Conservation (phyloP, 2,888 invertebrate species). For the Heliconius erato region DNA sequence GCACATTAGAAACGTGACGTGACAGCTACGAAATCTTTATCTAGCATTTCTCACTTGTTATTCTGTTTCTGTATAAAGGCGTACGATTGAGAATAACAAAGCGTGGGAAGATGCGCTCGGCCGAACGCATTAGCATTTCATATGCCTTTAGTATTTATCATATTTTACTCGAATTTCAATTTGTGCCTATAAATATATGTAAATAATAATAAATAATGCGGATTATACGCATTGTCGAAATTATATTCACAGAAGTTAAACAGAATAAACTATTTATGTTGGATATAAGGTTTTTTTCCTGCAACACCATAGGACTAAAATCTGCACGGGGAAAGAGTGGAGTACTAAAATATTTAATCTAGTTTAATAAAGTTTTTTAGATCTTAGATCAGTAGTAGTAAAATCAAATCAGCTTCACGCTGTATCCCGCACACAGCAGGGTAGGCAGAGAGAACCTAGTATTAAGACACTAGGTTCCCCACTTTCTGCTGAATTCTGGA, state of each 20-base stretch:
- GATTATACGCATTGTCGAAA: not conserved
- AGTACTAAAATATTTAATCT: not conserved
- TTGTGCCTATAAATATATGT: not conserved
- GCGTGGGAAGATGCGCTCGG: conserved; percentile 29
- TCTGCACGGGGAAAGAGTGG: not conserved
- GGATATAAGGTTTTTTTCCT: no score
- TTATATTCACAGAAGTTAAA: not conserved
- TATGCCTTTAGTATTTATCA: not conserved
- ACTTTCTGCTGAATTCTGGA: no score
- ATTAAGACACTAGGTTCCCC: no score
- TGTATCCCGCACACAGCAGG: no score
- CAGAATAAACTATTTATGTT: no score
- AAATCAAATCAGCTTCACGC: no score
- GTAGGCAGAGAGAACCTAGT: no score
- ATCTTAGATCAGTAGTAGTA: not conserved
- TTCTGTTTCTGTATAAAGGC: conserved; percentile 36
- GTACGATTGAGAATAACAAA: conserved; percentile 24
- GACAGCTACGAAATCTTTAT: conserved; percentile 26
- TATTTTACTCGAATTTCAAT: not conserved
- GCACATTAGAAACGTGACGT: not conserved
- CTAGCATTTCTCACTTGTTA: conserved; percentile 31
- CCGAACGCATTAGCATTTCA: conserved; percentile 25
- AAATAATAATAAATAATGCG: not conserved
- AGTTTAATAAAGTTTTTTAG: not conserved
- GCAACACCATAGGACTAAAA: not conserved